Conservation (phyloP, 2,888 invertebrate species). For the Spisula subtruncata region DNA sequence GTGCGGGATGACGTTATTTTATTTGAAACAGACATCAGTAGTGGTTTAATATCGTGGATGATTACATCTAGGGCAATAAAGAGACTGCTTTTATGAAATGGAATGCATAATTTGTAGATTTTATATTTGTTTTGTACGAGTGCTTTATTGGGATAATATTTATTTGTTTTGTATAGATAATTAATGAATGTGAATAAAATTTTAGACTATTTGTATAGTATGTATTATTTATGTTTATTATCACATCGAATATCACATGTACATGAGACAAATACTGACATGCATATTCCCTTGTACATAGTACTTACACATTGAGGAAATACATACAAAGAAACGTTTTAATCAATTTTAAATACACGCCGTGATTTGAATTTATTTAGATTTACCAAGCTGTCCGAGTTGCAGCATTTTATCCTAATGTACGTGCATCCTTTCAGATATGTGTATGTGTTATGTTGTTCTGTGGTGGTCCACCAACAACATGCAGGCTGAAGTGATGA, state of each 20-base stretch:
- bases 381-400: no score
- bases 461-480: no score
- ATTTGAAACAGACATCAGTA: constrained; percentile 18
- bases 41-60: not conserved
- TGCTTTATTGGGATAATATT: constrained; percentile 59
- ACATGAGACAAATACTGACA: no score
- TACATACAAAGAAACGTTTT: no score
- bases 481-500: no score
- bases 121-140: constrained; percentile 48
- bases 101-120: constrained; percentile 34
- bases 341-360: no score
- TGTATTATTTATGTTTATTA: constrained; percentile 13
- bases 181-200: constrained; percentile 54
- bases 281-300: no score
- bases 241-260: not conserved
- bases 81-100: constrained; percentile 1
- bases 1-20: not conserved
- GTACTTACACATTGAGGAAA: no score
- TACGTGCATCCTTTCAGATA: no score
- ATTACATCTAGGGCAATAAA: constrained; percentile 17
- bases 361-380: no score
- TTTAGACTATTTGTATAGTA: constrained; percentile 35
- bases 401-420: no score
- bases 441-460: no score
- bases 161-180: constrained; percentile 67